phyloP scores from a whole-genome alignment of 1,140 invertebrate species.

The Telenomus remus region DNA sequence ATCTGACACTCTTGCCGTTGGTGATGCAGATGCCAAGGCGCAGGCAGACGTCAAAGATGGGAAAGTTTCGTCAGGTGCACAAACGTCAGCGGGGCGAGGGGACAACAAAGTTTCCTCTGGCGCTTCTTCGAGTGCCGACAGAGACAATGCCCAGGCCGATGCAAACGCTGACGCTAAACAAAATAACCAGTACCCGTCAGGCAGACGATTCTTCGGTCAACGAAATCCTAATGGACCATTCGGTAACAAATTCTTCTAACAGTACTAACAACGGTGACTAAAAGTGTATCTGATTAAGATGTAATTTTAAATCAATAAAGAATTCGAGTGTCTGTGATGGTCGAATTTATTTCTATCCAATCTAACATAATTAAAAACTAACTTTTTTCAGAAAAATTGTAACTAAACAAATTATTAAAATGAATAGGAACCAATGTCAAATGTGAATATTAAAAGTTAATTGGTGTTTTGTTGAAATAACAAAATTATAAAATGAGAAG shows the following conservation, averaged over 20 bases:
- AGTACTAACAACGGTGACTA: conserved; percentile 12
- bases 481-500: too few species aligned
- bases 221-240: conserved; percentile 57
- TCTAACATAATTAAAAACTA: too few species aligned
- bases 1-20: conserved; percentile 62
- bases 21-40: conserved; percentile 62
- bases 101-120: conserved; percentile 59
- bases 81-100: conserved; percentile 61
- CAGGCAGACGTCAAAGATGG: conserved; percentile 64
- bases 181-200: conserved; percentile 13
- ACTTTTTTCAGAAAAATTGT: too few species aligned
- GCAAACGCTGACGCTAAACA: conserved; percentile 24
- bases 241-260: conserved; percentile 46
- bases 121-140: conserved; percentile 47
- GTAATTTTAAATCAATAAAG: conserved; percentile 8
- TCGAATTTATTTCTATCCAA: too few species aligned
- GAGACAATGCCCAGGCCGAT: conserved; percentile 22
- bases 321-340: neutral
- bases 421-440: too few species aligned
- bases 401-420: too few species aligned
- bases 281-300: conserved; percentile 1
- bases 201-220: conserved; percentile 12
- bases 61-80: conserved; percentile 62
- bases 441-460: too few species aligned
- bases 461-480: too few species aligned